A percentile compares a stretch with the other conserved stretches of the same genome.
These are phyloP conservation scores for Arion vulgaris DNA, from an alignment of 1,140 invertebrate genomes.

Conservation along the genomic window DNA sequence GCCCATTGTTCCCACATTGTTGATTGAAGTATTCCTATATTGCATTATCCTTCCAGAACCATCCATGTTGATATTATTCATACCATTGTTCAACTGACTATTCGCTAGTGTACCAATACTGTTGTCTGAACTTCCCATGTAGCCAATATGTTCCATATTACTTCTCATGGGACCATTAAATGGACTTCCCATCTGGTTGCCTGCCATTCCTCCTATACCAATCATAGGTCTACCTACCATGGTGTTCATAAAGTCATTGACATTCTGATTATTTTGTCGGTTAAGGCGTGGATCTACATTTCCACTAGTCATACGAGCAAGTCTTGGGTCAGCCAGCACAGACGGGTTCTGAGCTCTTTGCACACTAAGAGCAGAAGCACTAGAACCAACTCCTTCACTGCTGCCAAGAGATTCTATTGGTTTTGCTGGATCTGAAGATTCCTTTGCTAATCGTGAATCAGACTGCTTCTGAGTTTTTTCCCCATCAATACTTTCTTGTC, in stretches of 20 bases:
- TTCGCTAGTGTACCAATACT: neutral
- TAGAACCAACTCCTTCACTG: neutral
- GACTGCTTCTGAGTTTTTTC: slow-evolving; percentile 2
- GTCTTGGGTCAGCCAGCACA: slow-evolving; percentile 13
- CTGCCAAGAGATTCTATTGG: neutral
- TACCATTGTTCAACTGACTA: neutral
- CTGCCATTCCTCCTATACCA: neutral
- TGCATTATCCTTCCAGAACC: slow-evolving; percentile 2
- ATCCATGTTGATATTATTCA: slow-evolving; percentile 17
- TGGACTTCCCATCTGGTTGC: neutral
- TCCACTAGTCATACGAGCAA: neutral
- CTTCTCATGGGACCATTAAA: slow-evolving; percentile 5
- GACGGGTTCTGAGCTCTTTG: neutral
- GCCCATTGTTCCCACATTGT: neutral
- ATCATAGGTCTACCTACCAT: neutral
- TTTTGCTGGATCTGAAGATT: slow-evolving; percentile 33
- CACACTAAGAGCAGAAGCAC: slow-evolving; percentile 7
- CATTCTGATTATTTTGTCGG: slow-evolving; percentile 2
- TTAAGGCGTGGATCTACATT: slow-evolving; percentile 16
- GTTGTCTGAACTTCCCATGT: slow-evolving; percentile 9
- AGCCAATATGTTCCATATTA: neutral
- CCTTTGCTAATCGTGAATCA: slow-evolving; percentile 35
- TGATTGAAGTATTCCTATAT: neutral
- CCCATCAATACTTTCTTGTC: neutral
- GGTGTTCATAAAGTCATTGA: neutral